Evolutionary conservation across 2,113 vertebrate species (phyloP), one percentile per base, ranked within the genome.

Genomic region (Rattus rattus): DNA sequence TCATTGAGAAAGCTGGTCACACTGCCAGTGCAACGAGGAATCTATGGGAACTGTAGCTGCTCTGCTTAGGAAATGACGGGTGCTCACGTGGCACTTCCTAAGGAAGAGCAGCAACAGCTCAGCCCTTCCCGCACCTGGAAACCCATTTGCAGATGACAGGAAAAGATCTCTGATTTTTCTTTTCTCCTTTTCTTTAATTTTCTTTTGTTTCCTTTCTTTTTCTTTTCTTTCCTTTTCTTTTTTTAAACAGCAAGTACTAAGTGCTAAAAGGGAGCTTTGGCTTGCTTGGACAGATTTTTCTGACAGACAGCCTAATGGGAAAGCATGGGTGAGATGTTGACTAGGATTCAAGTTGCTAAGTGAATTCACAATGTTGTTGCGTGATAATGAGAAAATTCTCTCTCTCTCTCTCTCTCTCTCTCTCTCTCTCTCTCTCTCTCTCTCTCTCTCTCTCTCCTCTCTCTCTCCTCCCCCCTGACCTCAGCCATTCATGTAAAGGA

Each of bases 211-310:
- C 24, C 5, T 13, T 4, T 30, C 22, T 12, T 30, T 11, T 30
- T 20, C 19, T 4, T 16, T 43, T 43, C n/a, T 22, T 6, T 24
- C 2, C 11, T 28, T 7, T 8, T 26, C 52, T 76, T 2, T 36
- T 49, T 92, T 79, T 30, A 33, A 59, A 36, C n/a, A 79, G 12
- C 87, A 56, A 49, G 54, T 80, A 77, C 59, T 96, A 49, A 47
- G 30, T 96, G 65, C 84, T 87, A n/a, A 54, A 81, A 94, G 28
- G n/a, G 22, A 88, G 11, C 56, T 84, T 84, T 61, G 80, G n/a
- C 47, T 90, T 36, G 75, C 65, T 36, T 43, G 14, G 33, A 54
- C 36, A 95, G 30, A 59, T 59, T 91, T 88, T 56, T 47, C 87
- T 52, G 59, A 79, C 39, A 96, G 13, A 80, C 33, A 79, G 87